Percentiles rank a stretch among this genome's conserved stretches.
Conservation (phyloP, 2,113 vertebrate genomes). For the Siniperca chuatsi region DNA sequence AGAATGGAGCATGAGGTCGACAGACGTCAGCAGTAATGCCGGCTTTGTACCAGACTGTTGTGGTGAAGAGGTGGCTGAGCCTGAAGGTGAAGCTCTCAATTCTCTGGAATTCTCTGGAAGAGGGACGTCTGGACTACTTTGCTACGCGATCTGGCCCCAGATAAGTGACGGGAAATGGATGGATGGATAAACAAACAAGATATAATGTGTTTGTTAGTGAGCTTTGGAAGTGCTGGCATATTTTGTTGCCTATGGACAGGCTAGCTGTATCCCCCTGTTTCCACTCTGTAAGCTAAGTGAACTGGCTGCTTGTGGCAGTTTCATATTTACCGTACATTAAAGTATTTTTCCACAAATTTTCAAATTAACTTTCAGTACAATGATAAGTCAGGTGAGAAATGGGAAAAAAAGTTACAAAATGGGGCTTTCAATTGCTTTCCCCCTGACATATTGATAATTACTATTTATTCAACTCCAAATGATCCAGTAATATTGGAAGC, state of each 20-base stretch:
- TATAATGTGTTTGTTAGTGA: not conserved
- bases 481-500: not conserved
- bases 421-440: not conserved
- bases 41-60: too few relatives aligned
- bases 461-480: slow-evolving; percentile 6
- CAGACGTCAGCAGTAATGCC: too few relatives aligned
- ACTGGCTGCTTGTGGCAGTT: not conserved
- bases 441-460: slow-evolving; percentile 9
- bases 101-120: too few relatives aligned
- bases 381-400: not conserved
- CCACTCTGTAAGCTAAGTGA: not conserved
- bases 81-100: not conserved
- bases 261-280: not conserved
- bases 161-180: not conserved
- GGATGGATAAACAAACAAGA: not conserved
- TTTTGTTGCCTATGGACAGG: not conserved
- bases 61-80: not conserved
- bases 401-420: not conserved
- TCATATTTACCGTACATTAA: not conserved
- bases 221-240: not conserved
- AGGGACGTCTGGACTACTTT: not conserved
- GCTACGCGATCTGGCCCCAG: not conserved
- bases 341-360: not conserved
- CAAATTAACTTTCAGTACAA: not conserved
- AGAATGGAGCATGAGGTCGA: too few relatives aligned